Evolutionary conservation across 2,888 invertebrate genomes (phyloP).

Genomic region (Andrena flavipes): DNA sequence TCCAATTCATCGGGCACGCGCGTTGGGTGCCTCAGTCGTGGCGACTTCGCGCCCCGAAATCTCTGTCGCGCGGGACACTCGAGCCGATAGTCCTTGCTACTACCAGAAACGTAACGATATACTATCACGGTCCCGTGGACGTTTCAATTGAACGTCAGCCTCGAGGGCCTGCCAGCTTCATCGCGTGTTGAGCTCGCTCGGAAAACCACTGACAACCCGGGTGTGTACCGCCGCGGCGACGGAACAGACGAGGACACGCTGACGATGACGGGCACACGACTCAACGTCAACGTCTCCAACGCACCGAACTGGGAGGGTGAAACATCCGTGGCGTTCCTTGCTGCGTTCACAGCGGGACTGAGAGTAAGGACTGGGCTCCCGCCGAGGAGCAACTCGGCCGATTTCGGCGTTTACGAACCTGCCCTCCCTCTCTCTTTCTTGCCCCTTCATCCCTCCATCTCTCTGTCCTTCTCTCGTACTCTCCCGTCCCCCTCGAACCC

Average conservation of each 20-base stretch:
- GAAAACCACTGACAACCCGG: background rate
- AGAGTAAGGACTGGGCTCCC: constrained; percentile 76
- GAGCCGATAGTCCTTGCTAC: background rate
- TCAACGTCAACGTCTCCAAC: constrained; percentile 52
- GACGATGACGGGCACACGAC: constrained; percentile 28
- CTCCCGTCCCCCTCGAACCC: background rate
- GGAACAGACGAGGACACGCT: constrained; percentile 7
- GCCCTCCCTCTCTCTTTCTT: constrained; percentile 48
- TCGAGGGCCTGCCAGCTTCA: background rate
- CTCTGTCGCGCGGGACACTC: background rate
- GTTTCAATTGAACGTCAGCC: background rate
- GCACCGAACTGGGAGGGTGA: constrained; percentile 48
- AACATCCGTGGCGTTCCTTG: constrained; percentile 80
- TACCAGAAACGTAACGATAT: background rate
- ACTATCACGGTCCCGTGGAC: background rate
- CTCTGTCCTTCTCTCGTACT: background rate
- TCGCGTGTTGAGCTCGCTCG: background rate
- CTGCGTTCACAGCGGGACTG: constrained; percentile 85
- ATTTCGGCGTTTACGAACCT: constrained; percentile 64
- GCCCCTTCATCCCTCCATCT: constrained; percentile 2
- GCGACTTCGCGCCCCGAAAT: too few species aligned
- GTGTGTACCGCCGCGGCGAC: background rate
- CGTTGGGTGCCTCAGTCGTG: background rate
- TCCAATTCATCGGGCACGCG: constrained; percentile 2
- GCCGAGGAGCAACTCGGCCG: constrained; percentile 83